Base-by-base conservation (phyloP, 2,888 invertebrate genomes). In the Drosophila koepferae region DNA sequence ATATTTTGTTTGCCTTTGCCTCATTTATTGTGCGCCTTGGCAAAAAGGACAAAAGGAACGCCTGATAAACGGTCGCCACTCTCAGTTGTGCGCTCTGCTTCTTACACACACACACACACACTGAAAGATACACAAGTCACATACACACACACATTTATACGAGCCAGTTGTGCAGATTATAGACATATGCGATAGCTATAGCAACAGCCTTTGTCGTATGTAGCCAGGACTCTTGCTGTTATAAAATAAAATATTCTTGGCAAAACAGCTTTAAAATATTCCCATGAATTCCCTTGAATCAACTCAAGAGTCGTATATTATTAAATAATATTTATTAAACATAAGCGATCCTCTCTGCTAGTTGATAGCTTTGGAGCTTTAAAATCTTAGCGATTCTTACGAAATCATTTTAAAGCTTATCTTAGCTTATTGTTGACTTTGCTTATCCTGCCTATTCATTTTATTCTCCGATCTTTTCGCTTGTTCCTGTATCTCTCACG, bases 1-100 rank as follows among this genome's bases (percentile, higher is more conserved):
- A 72, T 80, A 78, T 82, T 85, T 89, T 90, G 86, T 89, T 86
- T 90, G 90, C 81, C 64, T 77, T 88, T 68, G 79, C 86, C 84
- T 83, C 86, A 79, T 90, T 89, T 89, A 76, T 86, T 86, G 81
- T 90, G 66, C 70, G 72, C 65, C 67, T 28, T 31, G 53, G 70
- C 71, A 48, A 61, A 77, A 80, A 59, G 59, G 72, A 80, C 84
- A 74, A 74, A 77, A 71, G 56, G 66, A 56, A 61, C 74, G 34
- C 36, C 73, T 81, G 68, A 69, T 72, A 77, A 77, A 81, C 78
- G 78, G 63, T 65, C 65, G 43, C 16, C 34, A 28, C 61, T 80
- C 81, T 76, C 77, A 80, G 61, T 53, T 18, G 43, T 28, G 40
- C 53, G 20, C 60, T 36, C 44, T 36, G 16, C 58, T 23, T 43